phyloP scores from a whole-genome alignment of 2,113 vertebrate genomes.

The Ondatra zibethicus region DNA sequence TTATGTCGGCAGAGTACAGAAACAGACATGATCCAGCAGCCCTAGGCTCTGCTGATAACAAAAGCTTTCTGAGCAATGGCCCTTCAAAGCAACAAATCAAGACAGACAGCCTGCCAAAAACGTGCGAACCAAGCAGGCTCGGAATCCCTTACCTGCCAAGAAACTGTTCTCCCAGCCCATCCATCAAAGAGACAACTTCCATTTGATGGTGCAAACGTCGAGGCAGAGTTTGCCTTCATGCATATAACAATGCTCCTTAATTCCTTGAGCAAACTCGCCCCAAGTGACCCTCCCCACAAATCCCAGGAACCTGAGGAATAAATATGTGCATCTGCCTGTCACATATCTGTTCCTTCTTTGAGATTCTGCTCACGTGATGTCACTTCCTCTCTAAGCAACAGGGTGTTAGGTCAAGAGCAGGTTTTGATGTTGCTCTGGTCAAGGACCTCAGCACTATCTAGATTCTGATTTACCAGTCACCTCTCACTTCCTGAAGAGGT shows the following conservation, averaged over 20 bases:
- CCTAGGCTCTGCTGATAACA: constrained; percentile 56
- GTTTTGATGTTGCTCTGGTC: not conserved
- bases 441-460: not conserved
- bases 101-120: constrained; percentile 81
- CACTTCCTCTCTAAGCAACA: not conserved
- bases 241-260: not conserved
- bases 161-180: constrained; percentile 64
- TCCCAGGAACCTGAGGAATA: not conserved
- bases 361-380: not conserved
- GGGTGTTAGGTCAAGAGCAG: not conserved
- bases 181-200: constrained; percentile 73
- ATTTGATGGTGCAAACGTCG: constrained; percentile 61
- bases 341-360: not conserved
- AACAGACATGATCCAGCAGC: constrained; percentile 9
- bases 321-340: not conserved
- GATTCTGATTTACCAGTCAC: not conserved
- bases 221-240: constrained; percentile 1
- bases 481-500: not conserved
- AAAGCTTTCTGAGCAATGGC: constrained; percentile 72
- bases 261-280: not conserved
- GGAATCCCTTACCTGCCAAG: constrained; percentile 60
- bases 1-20: not conserved
- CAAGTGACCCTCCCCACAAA: not conserved
- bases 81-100: constrained; percentile 79
- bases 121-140: constrained; percentile 63